Percentiles rank a stretch among this genome's conserved stretches.
These are phyloP conservation scores for Paratrypauchen microcephalus DNA, from an alignment of 2,797 vertebrate genomes.

Conservation along the genomic window DNA sequence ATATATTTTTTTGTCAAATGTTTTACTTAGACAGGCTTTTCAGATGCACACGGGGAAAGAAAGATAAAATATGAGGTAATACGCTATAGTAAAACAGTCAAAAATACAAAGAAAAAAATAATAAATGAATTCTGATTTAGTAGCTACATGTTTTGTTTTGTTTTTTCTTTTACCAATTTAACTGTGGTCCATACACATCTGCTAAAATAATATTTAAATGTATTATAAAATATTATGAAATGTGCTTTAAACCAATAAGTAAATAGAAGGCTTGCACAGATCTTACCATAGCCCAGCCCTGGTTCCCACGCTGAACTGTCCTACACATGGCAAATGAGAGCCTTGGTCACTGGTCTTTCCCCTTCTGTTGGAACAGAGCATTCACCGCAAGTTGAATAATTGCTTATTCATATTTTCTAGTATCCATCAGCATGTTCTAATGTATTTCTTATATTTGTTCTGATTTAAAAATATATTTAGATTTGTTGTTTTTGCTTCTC, in stretches of 20 bases:
- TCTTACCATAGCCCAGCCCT: background rate
- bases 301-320: conserved; percentile 1
- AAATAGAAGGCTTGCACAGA: background rate
- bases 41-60: background rate
- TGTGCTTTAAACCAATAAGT: background rate
- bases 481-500: background rate
- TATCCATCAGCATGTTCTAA: background rate
- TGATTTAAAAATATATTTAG: background rate
- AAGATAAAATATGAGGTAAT: background rate
- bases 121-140: too few species aligned
- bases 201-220: background rate
- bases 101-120: too few species aligned
- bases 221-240: background rate
- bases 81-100: too few species aligned
- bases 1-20: background rate
- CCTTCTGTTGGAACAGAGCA: background rate
- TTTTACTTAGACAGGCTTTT: background rate
- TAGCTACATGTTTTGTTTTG: too few species aligned
- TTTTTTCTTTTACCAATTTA: too few species aligned
- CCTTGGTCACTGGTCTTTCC: background rate
- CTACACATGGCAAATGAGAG: background rate
- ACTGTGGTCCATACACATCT: background rate
- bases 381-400: background rate
- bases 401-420: background rate
- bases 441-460: background rate